Conservation (phyloP, 53 echinoderm and acorn worm species). For the Holothuria scabra region DNA sequence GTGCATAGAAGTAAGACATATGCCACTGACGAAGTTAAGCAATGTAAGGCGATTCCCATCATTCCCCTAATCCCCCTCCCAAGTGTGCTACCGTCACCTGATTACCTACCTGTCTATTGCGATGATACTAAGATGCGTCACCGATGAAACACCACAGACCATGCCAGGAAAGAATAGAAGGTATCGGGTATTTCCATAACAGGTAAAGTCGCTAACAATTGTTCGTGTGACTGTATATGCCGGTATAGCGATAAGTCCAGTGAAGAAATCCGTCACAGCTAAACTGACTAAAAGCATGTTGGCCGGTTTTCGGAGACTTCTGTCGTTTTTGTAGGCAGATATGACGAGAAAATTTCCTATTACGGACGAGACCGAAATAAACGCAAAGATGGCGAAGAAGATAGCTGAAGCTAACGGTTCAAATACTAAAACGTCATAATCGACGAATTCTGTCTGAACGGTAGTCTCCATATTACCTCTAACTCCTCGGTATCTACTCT, state of each 20-base stretch:
- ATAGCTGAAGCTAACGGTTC: neutral
- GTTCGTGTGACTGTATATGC: neutral
- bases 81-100: too few relatives aligned
- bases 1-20: too few relatives aligned
- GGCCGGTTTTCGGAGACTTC: slow-evolving; percentile 1
- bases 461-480: too few relatives aligned
- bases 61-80: too few relatives aligned
- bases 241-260: slow-evolving; percentile 37
- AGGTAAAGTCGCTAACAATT: slow-evolving; percentile 31
- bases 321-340: slow-evolving; percentile 17
- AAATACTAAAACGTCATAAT: too few relatives aligned
- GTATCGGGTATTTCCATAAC: neutral
- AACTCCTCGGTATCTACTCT: too few relatives aligned
- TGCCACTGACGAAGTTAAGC: too few relatives aligned
- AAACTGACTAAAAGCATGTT: slow-evolving; percentile 27
- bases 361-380: slow-evolving; percentile 21
- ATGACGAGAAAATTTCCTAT: slow-evolving; percentile 41
- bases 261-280: slow-evolving; percentile 32
- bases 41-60: too few relatives aligned
- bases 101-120: slow-evolving; percentile 37
- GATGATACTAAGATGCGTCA: slow-evolving; percentile 33
- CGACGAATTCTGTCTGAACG: too few relatives aligned
- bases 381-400: neutral
- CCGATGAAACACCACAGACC: slow-evolving; percentile 37
- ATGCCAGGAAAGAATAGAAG: slow-evolving; percentile 39